Percentiles rank a stretch among this genome's conserved stretches.
phyloP scores from a whole-genome alignment of 2,888 invertebrate genomes.

The Carcina quercana region DNA sequence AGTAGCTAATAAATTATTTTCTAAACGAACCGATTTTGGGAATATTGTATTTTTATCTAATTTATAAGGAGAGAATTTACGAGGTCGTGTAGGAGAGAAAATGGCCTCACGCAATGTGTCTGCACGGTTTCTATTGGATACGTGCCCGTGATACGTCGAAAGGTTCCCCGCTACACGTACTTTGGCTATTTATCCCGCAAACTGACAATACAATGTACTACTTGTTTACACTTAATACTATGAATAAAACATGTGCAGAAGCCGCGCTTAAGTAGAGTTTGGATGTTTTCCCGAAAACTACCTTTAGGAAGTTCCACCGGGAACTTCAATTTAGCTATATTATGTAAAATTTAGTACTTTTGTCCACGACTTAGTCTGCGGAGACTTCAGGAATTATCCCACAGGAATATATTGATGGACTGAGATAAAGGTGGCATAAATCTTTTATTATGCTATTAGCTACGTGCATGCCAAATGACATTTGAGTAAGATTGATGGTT shows the following conservation, averaged over 20 bases:
- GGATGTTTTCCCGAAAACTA: too few species aligned
- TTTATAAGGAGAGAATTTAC: slow-evolving; percentile 58
- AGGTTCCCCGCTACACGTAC: slow-evolving; percentile 44
- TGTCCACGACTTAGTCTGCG: too few species aligned
- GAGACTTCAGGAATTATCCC: too few species aligned
- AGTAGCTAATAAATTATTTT: neutral
- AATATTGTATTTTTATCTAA: slow-evolving; percentile 48
- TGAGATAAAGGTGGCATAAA: too few species aligned
- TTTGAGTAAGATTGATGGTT: too few species aligned
- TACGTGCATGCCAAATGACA: too few species aligned
- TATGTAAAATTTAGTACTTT: too few species aligned
- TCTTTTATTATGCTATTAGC: too few species aligned
- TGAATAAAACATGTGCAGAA: slow-evolving; percentile 19
- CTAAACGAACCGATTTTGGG: slow-evolving; percentile 19
- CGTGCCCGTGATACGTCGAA: slow-evolving; percentile 49
- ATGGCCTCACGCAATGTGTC: slow-evolving; percentile 55
- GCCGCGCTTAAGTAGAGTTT: too few species aligned
- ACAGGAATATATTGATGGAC: too few species aligned
- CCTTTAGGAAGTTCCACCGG: too few species aligned
- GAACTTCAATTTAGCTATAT: too few species aligned
- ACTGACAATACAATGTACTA: slow-evolving; percentile 26
- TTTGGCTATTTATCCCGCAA: slow-evolving; percentile 41
- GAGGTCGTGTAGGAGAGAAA: slow-evolving; percentile 41
- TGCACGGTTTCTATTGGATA: slow-evolving; percentile 49
- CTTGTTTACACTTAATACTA: slow-evolving; percentile 41